Percentiles rank a stretch among this genome's conserved stretches.
Conservation (phyloP, 2,797 vertebrate genomes). For the Myripristis jacobus region DNA sequence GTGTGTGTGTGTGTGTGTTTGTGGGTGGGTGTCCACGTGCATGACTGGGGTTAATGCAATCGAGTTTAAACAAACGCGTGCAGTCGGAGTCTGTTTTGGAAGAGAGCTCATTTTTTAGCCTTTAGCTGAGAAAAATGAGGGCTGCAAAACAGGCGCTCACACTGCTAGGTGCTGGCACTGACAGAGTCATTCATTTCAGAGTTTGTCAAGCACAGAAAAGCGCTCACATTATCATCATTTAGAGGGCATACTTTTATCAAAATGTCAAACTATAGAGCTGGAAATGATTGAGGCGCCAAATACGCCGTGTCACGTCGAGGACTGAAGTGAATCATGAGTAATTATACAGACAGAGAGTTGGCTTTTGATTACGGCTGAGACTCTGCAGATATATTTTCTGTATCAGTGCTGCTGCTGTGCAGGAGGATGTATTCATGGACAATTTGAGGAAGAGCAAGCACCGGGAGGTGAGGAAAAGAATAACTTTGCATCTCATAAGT, state of each 20-base stretch:
- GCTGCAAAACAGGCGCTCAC: constrained; percentile 33
- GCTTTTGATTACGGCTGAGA: constrained; percentile 58
- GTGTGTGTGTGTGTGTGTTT: constrained; percentile 10
- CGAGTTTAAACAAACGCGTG: constrained; percentile 76
- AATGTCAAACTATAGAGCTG: constrained; percentile 77
- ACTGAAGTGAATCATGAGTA: constrained; percentile 66
- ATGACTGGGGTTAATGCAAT: constrained; percentile 61
- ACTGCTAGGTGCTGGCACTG: constrained; percentile 50
- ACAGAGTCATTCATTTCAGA: constrained; percentile 77
- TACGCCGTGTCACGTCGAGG: constrained; percentile 51
- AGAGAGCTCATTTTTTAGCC: constrained; percentile 39
- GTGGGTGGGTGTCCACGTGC: not conserved
- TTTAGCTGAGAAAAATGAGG: constrained; percentile 56
- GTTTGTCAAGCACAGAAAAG: constrained; percentile 72
- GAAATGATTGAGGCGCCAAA: constrained; percentile 76
- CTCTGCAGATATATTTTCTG: constrained; percentile 45
- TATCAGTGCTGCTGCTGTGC: constrained; percentile 24
- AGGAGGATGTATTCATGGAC: constrained; percentile 41
- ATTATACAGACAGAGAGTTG: constrained; percentile 62
- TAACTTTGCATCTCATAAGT: constrained; percentile 24
- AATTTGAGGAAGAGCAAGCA: constrained; percentile 34
- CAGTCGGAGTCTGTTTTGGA: constrained; percentile 46
- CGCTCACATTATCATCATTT: constrained; percentile 74
- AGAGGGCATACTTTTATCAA: constrained; percentile 74
- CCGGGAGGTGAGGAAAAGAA: constrained; percentile 9